These are phyloP conservation scores for Triplophysa siluroides DNA, from an alignment of 2,113 vertebrate species.

Conservation along the genomic window DNA sequence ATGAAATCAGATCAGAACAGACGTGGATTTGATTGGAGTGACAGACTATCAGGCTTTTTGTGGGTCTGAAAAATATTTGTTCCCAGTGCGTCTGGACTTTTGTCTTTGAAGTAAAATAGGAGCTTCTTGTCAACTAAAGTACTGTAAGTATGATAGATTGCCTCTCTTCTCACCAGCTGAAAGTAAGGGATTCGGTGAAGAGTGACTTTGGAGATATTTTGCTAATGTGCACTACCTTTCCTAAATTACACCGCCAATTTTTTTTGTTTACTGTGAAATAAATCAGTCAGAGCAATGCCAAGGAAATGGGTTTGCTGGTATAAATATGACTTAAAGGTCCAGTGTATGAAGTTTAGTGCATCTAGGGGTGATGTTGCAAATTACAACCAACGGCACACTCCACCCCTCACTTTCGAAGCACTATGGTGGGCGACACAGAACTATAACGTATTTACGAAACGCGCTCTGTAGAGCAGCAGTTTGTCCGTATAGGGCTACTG, in stretches of 20 bases:
- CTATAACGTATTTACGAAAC: too few relatives aligned
- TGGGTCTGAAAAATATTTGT: background rate
- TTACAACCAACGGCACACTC: too few relatives aligned
- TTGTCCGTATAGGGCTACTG: too few relatives aligned
- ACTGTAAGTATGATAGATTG: slow-evolving; percentile 32
- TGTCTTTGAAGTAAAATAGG: slow-evolving; percentile 16
- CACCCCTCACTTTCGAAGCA: too few relatives aligned
- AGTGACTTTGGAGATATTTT: background rate
- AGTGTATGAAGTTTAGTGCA: too few relatives aligned
- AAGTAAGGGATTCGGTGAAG: background rate
- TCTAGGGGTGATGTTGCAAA: too few relatives aligned
- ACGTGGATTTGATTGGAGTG: slow-evolving; percentile 24
- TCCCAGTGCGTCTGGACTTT: background rate
- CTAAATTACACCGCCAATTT: background rate
- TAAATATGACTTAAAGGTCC: too few relatives aligned
- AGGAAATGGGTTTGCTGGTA: too few relatives aligned
- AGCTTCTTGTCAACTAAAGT: slow-evolving; percentile 24
- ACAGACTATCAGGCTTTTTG: slow-evolving; percentile 15
- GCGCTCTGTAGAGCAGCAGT: too few relatives aligned
- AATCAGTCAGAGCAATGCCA: too few relatives aligned
- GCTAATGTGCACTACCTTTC: background rate
- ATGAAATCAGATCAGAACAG: slow-evolving; percentile 25
- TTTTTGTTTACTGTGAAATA: background rate
- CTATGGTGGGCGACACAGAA: too few relatives aligned
- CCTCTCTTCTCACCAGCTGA: background rate